Base-by-base conservation (phyloP, 2,888 invertebrate species). In the Leucoma salicis region DNA sequence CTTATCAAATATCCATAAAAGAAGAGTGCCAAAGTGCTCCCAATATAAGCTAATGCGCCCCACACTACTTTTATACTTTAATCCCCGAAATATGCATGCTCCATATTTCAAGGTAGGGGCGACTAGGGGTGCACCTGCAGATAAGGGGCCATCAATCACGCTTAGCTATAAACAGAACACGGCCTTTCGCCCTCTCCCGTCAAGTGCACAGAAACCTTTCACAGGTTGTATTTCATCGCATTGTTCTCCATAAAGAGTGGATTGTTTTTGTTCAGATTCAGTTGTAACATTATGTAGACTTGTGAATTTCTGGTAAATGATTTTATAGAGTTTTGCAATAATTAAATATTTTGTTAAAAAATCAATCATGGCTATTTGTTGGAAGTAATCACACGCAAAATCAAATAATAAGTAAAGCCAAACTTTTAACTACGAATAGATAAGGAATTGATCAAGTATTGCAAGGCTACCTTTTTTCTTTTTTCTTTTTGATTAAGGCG, bases 131-230 rank as follows among this genome's bases (percentile, higher is more conserved):
- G 79, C 75, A 74, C 71, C 64, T 55, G 51, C 58, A 77, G 84
- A 83, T 84, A 85, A 86, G 74, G 66, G 74, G 53, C 67, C 78
- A 87, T 87, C 86, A 82, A 86, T 86, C 84, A 86, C 81, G 74
- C 74, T 78, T 49, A 72, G 58, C 63, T 79, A 78, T 81, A 83
- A 81, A 83, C 82, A 82, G 72, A 66, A 58, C 53, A 53, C 54
- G 57, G 54, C 46, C 40, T 57, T 52, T 51, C 49, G 48, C 27
- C 43, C 28, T 16, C 21, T 15, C 28, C 29, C 33, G 25, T 35
- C 35, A 28, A 35, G 32, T 36, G 35, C 32, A 35, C 33, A 57
- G 52, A 55, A 61, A 60, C 52, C 54, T 49, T 52, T 49, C 52
- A 56, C 54, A 46, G 56, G 64, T 66, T 66, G 74, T 74, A 49